Evolutionary conservation across 2,888 invertebrate species (phyloP).

Genomic region (Nudaria mundana): DNA sequence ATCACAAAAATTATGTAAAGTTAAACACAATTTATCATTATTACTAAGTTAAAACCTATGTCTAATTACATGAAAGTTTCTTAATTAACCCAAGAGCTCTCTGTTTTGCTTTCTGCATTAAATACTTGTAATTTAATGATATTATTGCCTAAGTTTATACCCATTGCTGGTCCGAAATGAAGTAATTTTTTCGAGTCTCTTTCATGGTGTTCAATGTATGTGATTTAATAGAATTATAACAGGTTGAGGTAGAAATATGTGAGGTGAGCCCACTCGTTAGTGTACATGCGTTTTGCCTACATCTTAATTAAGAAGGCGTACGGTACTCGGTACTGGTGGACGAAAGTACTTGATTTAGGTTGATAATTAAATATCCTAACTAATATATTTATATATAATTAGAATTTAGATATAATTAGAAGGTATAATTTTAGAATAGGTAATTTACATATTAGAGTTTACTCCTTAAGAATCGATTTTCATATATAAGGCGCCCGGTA

Average conservation of each 20-base stretch:
- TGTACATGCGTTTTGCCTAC: constrained; percentile 71
- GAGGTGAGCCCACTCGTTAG: constrained; percentile 69
- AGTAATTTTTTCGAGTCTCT: not conserved
- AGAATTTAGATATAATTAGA: too few species aligned
- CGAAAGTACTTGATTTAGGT: constrained; percentile 31
- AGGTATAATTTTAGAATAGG: too few species aligned
- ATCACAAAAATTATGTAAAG: constrained; percentile 15
- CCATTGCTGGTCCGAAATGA: not conserved
- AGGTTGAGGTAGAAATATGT: not conserved
- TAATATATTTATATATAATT: too few species aligned
- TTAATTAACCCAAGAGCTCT: constrained; percentile 27
- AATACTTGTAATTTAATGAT: not conserved
- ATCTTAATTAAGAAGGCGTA: constrained; percentile 69
- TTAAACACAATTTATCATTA: constrained; percentile 16
- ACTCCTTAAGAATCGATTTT: too few species aligned
- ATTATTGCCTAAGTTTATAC: not conserved
- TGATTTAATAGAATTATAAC: too few species aligned
- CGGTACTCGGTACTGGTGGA: constrained; percentile 25
- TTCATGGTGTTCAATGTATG: not conserved
- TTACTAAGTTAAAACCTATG: constrained; percentile 31
- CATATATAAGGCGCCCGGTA: too few species aligned
- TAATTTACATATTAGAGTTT: too few species aligned
- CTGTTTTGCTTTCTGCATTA: constrained; percentile 9
- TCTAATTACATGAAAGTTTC: constrained; percentile 33
- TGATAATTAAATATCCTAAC: too few species aligned